These are phyloP conservation scores for Aphidoletes aphidimyza DNA, from an alignment of 2,888 invertebrate species.

Conservation along the genomic window DNA sequence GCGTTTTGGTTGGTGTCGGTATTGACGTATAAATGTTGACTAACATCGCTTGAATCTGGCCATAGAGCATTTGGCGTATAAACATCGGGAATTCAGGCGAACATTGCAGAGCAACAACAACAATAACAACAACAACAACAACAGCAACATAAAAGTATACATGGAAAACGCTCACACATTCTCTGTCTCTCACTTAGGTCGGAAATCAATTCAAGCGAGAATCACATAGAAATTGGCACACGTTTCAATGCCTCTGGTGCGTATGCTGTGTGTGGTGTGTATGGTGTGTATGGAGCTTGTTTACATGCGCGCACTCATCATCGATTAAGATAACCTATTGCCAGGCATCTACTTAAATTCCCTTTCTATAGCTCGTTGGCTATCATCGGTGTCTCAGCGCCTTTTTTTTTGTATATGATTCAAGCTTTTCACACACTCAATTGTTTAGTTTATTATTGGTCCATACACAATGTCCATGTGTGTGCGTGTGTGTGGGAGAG, in stretches of 20 bases:
- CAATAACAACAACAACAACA: no score
- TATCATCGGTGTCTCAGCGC: background rate
- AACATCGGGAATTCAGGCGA: background rate
- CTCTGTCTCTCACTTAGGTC: background rate
- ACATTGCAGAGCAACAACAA: no score
- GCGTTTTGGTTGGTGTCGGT: slow-evolving; percentile 20
- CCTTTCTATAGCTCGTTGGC: background rate
- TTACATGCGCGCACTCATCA: slow-evolving; percentile 32
- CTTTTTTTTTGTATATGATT: background rate
- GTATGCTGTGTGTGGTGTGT: background rate
- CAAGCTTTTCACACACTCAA: background rate
- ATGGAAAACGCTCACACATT: background rate
- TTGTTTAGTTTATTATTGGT: no score
- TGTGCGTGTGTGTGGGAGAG: no score
- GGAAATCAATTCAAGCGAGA: background rate
- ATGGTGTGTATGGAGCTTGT: background rate
- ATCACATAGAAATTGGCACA: slow-evolving; percentile 15
- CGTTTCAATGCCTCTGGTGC: background rate
- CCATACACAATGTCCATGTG: no score
- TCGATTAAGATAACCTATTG: slow-evolving; percentile 38
- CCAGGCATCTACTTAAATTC: slow-evolving; percentile 23
- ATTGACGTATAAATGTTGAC: slow-evolving; percentile 38
- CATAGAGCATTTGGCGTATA: slow-evolving; percentile 22
- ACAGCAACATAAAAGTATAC: no score
- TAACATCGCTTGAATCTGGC: slow-evolving; percentile 35